Conservation (phyloP, 1,140 invertebrate species). For the Eulimnadia texana region DNA sequence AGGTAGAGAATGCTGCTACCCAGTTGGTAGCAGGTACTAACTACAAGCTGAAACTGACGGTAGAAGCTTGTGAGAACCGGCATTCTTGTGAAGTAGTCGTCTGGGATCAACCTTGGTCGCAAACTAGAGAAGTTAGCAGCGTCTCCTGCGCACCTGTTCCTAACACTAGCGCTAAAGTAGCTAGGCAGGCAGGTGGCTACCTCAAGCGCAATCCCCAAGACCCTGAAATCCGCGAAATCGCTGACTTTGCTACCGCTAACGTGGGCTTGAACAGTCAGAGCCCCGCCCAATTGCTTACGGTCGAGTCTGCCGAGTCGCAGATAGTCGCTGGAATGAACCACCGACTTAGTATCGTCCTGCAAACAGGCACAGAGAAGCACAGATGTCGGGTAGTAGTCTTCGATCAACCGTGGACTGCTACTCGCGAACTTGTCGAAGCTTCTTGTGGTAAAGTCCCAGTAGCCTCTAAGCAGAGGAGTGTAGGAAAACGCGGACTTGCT, state of each 20-base stretch:
- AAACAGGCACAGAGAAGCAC: background rate
- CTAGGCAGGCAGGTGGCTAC: too few species aligned
- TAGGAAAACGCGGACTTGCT: too few species aligned
- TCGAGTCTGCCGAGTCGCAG: background rate
- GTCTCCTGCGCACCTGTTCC: background rate
- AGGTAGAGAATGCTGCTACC: background rate
- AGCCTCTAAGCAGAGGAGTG: too few species aligned
- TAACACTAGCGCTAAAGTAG: too few species aligned
- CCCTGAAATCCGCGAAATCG: background rate
- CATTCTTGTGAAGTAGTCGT: conserved; percentile 8
- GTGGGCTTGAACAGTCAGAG: background rate
- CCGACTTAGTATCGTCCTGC: background rate
- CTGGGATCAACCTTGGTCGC: background rate
- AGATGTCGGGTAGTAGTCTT: background rate
- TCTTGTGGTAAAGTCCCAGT: too few species aligned
- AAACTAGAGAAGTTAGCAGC: background rate
- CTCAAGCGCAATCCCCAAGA: background rate
- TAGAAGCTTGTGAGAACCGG: background rate
- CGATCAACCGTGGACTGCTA: conserved; percentile 4
- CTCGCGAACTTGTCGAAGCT: background rate
- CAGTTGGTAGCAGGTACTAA: conserved; percentile 4
- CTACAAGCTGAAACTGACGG: background rate
- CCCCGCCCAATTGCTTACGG: background rate
- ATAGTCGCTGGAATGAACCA: background rate
- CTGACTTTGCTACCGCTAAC: background rate